These are phyloP conservation scores for Ganaspis brasiliensis DNA, from an alignment of 2,888 invertebrate species.

Conservation along the genomic window DNA sequence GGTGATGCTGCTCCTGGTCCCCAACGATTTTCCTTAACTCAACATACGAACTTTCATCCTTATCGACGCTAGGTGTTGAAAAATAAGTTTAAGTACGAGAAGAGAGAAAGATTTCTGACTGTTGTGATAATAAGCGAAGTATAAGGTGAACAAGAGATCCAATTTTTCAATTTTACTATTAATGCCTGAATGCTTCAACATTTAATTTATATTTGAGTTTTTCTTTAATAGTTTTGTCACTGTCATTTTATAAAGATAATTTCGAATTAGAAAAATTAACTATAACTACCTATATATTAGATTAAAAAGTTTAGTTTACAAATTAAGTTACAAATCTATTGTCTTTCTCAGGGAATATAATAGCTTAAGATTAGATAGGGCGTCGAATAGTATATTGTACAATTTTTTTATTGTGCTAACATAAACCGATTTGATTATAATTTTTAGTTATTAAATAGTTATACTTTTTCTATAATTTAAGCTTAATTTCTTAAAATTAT, in stretches of 20 bases:
- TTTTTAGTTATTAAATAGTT: neutral
- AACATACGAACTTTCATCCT: slow-evolving; percentile 81
- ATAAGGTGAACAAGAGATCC: neutral
- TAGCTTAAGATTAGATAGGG: slow-evolving; percentile 68
- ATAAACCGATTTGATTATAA: slow-evolving; percentile 1
- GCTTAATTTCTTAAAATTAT: neutral
- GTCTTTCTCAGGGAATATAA: neutral
- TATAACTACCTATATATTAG: neutral
- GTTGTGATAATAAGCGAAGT: neutral
- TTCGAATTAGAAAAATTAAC: neutral
- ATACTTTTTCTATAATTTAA: neutral
- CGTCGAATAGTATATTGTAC: slow-evolving; percentile 61
- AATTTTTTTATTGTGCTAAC: slow-evolving; percentile 62
- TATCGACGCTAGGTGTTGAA: slow-evolving; percentile 79
- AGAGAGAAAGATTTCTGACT: slow-evolving; percentile 10
- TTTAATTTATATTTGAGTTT: neutral
- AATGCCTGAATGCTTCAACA: neutral
- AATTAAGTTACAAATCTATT: slow-evolving; percentile 16
- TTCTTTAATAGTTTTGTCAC: neutral
- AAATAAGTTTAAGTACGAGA: neutral
- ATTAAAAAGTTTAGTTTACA: neutral
- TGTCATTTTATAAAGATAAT: neutral
- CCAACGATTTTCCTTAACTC: slow-evolving; percentile 81
- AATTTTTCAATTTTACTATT: slow-evolving; percentile 15
- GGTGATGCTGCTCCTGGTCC: slow-evolving; percentile 80